These are phyloP conservation scores for Chloebia gouldiae DNA, from an alignment of 2,113 vertebrate genomes.

Conservation along the genomic window DNA sequence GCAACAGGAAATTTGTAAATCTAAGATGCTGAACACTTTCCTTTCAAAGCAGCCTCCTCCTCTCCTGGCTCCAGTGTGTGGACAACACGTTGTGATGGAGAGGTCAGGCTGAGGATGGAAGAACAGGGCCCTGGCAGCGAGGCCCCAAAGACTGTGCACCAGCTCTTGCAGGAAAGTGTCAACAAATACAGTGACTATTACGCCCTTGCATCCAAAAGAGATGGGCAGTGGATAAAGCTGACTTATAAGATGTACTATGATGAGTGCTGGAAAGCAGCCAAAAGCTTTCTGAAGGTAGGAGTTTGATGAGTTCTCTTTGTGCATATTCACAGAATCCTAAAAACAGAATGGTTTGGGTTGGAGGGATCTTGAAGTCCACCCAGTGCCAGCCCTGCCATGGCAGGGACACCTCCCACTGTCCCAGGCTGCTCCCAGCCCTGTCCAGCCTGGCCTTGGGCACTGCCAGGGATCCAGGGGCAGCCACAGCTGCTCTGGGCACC, in stretches of 20 bases:
- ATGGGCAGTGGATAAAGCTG: constrained; percentile 70
- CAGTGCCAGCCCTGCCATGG: neutral
- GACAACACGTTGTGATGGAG: constrained; percentile 73
- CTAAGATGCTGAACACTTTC: neutral
- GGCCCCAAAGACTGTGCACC: constrained; percentile 78
- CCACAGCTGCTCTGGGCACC: neutral
- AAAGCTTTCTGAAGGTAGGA: constrained; percentile 87
- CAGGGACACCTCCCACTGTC: accelerated
- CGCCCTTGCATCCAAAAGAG: constrained; percentile 82
- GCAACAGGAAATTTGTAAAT: neutral
- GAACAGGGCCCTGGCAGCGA: constrained; percentile 75
- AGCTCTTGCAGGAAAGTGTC: constrained; percentile 75
- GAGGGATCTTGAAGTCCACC: accelerated
- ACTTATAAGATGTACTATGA: constrained; percentile 85
- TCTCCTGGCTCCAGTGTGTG: constrained; percentile 52
- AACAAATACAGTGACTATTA: constrained; percentile 64
- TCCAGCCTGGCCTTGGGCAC: neutral
- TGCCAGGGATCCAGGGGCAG: neutral
- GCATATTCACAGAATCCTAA: neutral
- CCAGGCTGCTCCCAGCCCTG: neutral
- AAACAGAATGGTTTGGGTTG: neutral
- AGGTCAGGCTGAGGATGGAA: constrained; percentile 81
- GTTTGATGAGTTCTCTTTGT: neutral
- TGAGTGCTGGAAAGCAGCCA: constrained; percentile 82
- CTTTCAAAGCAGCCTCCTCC: neutral